Base-by-base conservation (phyloP, 2,113 vertebrate species). In the Erinaceus europaeus region DNA sequence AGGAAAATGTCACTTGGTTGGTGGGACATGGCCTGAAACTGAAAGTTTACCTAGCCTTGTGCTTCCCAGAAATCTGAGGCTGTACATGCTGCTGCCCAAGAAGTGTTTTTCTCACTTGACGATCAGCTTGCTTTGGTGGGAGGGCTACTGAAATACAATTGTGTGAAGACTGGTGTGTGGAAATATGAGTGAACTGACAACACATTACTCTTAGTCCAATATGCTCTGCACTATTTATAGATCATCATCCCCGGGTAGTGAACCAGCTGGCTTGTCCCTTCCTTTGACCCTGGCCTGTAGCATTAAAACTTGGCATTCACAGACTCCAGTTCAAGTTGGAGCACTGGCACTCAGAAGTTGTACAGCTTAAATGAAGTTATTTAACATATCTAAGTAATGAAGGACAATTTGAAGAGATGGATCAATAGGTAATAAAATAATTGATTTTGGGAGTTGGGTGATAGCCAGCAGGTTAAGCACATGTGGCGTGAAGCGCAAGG, bases 161-260 rank as follows among this genome's bases (percentile, higher is more conserved):
- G 57, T 0, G 4, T 81, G 81, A 80, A 84, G 80, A 90, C 50
- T 23, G 68, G 77, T 59, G 62, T 79, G 36, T 52, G 34, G 68
- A 80, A 87, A 80, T n/a, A 46, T 1, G 40, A 89, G 62, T 17
- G 34, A 76, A 48, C 38, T 6, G 13, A 29, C 17, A 21, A 27
- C 65, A 40, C 12, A 1, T 42, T 85, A 27, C 62, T 71, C 25
- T 86, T 80, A 50, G 59, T 74, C 15, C 18, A 34, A 68, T 52
- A 76, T 3, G 29, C n/a, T 36, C 65, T 0, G 0, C 12, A 38
- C 80, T 88, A 71, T 91, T 91, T 76, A 93, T 91, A 93, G 72
- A 34, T 4, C 17, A 40, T 71, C 18, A 90, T 9, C 36, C 69
- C 48, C 9, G 36, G 91, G 84, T 55, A 76, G 55, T 0, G 0